A percentile compares a stretch with the other conserved stretches of the same genome.
These are phyloP conservation scores for Solenopsis fugax DNA, from an alignment of 1,140 invertebrate species.

Conservation along the genomic window DNA sequence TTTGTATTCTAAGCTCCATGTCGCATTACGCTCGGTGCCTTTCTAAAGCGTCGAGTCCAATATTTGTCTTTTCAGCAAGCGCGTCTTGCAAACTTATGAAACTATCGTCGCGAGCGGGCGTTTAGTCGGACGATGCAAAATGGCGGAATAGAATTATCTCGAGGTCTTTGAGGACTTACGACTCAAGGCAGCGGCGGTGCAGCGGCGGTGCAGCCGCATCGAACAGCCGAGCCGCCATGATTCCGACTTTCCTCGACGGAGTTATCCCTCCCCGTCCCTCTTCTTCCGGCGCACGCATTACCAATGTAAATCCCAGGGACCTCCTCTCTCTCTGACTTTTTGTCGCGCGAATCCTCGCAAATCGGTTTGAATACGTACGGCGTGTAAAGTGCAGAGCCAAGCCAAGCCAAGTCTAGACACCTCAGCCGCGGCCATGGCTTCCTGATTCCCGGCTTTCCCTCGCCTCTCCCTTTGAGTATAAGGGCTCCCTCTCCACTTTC, in stretches of 20 bases:
- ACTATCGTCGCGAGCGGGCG: neutral
- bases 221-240: constrained; percentile 29
- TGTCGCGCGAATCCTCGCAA: constrained; percentile 81
- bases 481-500: constrained; percentile 33
- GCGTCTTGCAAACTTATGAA: neutral
- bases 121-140: neutral
- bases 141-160: constrained; percentile 29
- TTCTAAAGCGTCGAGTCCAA: neutral
- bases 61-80: neutral
- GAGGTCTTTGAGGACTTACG: constrained; percentile 40
- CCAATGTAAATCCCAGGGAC: constrained; percentile 79
- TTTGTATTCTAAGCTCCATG: neutral
- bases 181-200: neutral
- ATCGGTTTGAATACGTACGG: constrained; percentile 81
- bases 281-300: constrained; percentile 74
- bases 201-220: neutral
- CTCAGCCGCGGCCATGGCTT: constrained; percentile 65
- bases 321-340: constrained; percentile 76
- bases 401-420: constrained; percentile 79
- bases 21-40: neutral
- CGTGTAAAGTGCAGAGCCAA: constrained; percentile 72
- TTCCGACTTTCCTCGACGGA: constrained; percentile 66
- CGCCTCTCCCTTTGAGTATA: neutral
- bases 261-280: constrained; percentile 18
- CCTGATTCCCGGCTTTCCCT: constrained; percentile 35